Percentiles rank a stretch among this genome's conserved stretches.
Evolutionary conservation across 2,113 vertebrate genomes (phyloP).

Genomic region (Ptyas mucosa): DNA sequence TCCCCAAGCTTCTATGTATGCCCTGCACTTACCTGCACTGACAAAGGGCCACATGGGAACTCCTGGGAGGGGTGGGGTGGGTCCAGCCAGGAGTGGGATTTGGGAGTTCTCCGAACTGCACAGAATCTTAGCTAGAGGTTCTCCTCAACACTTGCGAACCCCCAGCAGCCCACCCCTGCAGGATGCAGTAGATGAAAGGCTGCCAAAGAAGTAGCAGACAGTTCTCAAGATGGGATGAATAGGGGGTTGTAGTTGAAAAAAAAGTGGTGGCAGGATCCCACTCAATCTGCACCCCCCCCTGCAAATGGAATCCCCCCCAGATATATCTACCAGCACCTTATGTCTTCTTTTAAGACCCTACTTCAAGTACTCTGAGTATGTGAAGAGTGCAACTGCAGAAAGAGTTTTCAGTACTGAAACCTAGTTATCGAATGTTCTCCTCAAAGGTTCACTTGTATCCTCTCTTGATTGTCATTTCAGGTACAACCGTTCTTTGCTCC

Average conservation of each 20-base stretch:
- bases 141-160: too few relatives aligned
- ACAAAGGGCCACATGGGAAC: too few relatives aligned
- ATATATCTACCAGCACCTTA: neutral
- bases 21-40: too few relatives aligned
- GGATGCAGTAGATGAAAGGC: neutral
- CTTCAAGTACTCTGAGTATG: neutral
- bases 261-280: neutral
- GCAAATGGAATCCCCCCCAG: neutral
- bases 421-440: neutral
- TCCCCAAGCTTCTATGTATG: too few relatives aligned
- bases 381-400: neutral
- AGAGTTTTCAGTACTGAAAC: neutral
- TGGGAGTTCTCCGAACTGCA: too few relatives aligned
- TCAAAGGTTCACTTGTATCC: neutral
- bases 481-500: neutral
- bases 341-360: neutral
- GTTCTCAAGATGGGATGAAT: neutral
- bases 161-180: too few relatives aligned
- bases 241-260: neutral
- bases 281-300: neutral
- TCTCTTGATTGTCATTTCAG: neutral
- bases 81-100: too few relatives aligned
- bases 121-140: too few relatives aligned
- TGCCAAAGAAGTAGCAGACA: neutral
- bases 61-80: too few relatives aligned